phyloP scores from a whole-genome alignment of 2,888 invertebrate species.

The Drosophila hamatofila region DNA sequence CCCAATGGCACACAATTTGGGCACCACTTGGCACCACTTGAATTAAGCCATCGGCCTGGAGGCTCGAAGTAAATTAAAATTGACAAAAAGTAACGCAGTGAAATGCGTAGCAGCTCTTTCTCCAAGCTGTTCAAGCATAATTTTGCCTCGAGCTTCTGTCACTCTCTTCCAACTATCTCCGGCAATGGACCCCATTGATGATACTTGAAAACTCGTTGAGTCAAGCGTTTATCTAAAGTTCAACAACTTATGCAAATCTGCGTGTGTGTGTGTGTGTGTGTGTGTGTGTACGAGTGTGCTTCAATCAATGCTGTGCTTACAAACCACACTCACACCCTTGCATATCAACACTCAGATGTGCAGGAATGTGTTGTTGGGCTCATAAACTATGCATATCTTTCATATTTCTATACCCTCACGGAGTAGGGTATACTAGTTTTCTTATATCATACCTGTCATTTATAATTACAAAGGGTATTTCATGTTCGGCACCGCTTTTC shows the following conservation, averaged over 20 bases:
- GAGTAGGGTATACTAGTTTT: neutral
- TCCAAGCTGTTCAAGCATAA: conserved; percentile 28
- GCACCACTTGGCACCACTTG: conserved; percentile 50
- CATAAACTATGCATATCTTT: conserved; percentile 39
- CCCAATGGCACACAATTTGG: conserved; percentile 49
- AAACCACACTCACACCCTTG: conserved; percentile 21
- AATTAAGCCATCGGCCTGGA: conserved; percentile 59
- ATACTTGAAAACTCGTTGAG: conserved; percentile 27
- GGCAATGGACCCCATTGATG: conserved; percentile 10
- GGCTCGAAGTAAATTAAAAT: conserved; percentile 69
- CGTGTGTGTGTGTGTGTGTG: conserved; percentile 46
- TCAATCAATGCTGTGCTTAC: conserved; percentile 65
- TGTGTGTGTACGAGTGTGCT: conserved; percentile 60
- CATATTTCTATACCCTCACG: conserved; percentile 15
- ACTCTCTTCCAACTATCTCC: conserved; percentile 9
- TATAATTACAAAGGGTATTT: neutral
- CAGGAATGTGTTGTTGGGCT: conserved; percentile 55
- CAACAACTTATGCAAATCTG: conserved; percentile 75
- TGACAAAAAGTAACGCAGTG: conserved; percentile 57
- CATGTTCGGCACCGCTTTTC: conserved; percentile 5
- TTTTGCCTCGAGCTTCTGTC: conserved; percentile 32
- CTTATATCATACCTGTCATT: neutral
- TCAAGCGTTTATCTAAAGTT: conserved; percentile 70
- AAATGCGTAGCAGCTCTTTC: conserved; percentile 53
- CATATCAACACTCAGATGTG: conserved; percentile 51